Conservation (phyloP, 2,113 vertebrate species). For the Callorhinus ursinus region DNA sequence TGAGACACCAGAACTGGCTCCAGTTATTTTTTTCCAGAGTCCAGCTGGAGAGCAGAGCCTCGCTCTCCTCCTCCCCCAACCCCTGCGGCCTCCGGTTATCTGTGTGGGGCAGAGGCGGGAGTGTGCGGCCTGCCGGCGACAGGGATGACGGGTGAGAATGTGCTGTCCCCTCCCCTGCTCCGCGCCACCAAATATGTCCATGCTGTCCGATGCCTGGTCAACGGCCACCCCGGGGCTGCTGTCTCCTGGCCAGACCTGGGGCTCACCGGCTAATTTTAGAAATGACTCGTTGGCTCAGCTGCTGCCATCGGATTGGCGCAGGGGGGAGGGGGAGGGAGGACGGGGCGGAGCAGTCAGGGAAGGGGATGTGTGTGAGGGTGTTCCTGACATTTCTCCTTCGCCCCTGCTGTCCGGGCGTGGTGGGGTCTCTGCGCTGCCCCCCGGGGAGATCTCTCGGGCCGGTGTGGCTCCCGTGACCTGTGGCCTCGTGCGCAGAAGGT, state of each 20-base stretch:
- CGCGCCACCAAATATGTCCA: conserved; percentile 77
- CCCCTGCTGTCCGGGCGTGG: conserved; percentile 19
- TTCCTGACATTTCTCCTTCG: conserved; percentile 53
- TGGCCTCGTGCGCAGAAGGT: conserved; percentile 45
- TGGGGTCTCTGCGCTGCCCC: conserved; percentile 38
- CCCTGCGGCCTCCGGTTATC: not conserved
- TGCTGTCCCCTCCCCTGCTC: conserved; percentile 57
- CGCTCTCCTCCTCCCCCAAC: not conserved
- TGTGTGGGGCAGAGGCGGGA: not conserved
- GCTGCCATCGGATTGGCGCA: conserved; percentile 82
- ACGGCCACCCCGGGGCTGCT: conserved; percentile 60
- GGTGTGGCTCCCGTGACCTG: not conserved
- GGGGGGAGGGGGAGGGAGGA: conserved; percentile 65
- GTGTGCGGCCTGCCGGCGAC: not conserved
- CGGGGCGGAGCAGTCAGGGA: conserved; percentile 65
- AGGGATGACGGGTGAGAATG: not conserved
- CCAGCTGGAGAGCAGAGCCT: fast-evolving
- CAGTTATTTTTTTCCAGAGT: not conserved
- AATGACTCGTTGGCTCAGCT: conserved; percentile 88
- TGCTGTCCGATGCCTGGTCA: conserved; percentile 71
- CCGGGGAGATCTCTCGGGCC: not conserved
- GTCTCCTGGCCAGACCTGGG: conserved; percentile 71
- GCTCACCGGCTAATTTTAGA: conserved; percentile 92
- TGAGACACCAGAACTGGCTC: not conserved
- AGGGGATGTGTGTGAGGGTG: conserved; percentile 70